Base-by-base conservation (phyloP, 1,140 invertebrate species). In the Micrasema longulum region DNA sequence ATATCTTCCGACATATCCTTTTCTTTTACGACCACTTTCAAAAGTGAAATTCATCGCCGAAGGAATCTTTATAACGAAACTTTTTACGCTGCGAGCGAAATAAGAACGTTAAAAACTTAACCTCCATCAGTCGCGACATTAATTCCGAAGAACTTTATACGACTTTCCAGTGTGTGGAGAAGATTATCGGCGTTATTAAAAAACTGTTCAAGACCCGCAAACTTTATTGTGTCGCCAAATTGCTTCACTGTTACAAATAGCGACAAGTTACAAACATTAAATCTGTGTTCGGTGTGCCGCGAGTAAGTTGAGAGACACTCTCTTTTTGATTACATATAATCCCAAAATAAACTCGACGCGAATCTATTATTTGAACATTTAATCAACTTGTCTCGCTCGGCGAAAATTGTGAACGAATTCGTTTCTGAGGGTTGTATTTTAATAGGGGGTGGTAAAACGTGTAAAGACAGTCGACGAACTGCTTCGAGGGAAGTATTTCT, bases 21-120 rank as follows among this genome's bases (percentile, higher is more conserved):
- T 18, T 60, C 55, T 22, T 31, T 60, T 41, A 60, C 55, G 55
- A 64, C 43, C 60, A 26, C 38, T 35, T 64, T 47, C 12, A 45
- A 6, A 23, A 31, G 41, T 16, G 38, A 14, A 14, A 57, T 57
- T 57, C 26, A 64, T 31, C 60, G 43, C 14, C 60, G 41, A 14
- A 41, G 22, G 23, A 47, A 47, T 47, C 41, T 64, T 64, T 64
- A 64, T 26, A 45, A 64, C 41, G 41, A 20, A 64, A 64, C 16
- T 64, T 64, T 62, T 60, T 41, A 60, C 41, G 10, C 38, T 60
- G 31, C 53, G 53, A 26, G 26, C 12, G 10, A 11, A 20, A 43
- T 41, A 38, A 41, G 10, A 38, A 18, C 55, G 55, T 60, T 55
- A 12, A 20, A 31, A 60, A 60, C 35, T 43, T 18, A 31, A 41